Evolutionary conservation across 2,113 vertebrate species (phyloP), one percentile per base, ranked within the genome.

Genomic region (Colaptes auratus): DNA sequence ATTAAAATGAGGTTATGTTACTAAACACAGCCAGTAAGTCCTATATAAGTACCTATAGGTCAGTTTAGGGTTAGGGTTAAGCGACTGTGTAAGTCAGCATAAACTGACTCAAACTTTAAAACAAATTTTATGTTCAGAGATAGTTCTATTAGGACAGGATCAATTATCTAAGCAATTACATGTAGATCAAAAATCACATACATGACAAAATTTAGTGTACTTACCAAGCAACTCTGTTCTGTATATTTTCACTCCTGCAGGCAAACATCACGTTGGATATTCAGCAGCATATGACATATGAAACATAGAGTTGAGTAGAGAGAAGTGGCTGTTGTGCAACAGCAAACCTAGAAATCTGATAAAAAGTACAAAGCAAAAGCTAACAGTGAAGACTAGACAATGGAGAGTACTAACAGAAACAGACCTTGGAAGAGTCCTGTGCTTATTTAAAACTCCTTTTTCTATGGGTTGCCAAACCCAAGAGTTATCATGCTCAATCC

Each of bases 231-330:
- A 33, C 24, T 13, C 10, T 58, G 5, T 46, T 85, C 31, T 30
- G 28, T 71, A 11, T 1, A 0, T 78, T 90, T 90, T 77, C 15
- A 2, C 23, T 44, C 6, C 1, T 1, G 2, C 3, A 2, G 8
- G 17, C 15, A 66, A 30, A 60, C 15, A 31, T 74, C 31, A 77
- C 12, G 30, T 52, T 64, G 7, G 2, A 77, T 15, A 48, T 3
- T 5, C 28, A 75, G 46, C n/a, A 86, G 11, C 23, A 42, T 2
- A 60, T 2, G 6, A 12, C 23, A 36, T 2, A 60, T 2, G 6
- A 12, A 77, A 55, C 12, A 10, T 67, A 81, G 15, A 77, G 35
- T 9, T 52, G 56, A 56, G 16, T 10, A 71, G 6, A 80, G 15
- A 64, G 10, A 64, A 79, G 15, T 35, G 24, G 18, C 13, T 82